Percentiles rank a stretch among this genome's conserved stretches.
These are phyloP conservation scores for Polypedilum vanderplanki DNA, from an alignment of 1,140 invertebrate species.

Conservation along the genomic window DNA sequence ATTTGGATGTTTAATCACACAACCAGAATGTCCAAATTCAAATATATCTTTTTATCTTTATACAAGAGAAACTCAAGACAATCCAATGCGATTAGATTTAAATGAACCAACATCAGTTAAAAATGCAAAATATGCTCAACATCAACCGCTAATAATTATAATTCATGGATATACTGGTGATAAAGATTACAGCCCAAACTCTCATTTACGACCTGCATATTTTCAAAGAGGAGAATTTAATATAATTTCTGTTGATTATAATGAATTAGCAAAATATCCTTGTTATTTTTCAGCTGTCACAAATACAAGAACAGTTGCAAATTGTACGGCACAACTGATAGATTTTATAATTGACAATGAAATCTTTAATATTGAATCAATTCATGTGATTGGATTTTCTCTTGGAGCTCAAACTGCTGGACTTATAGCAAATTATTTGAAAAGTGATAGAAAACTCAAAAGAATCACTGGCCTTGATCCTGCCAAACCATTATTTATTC, in stretches of 20 bases:
- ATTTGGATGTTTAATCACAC: slow-evolving; percentile 34
- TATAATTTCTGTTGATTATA: slow-evolving; percentile 55
- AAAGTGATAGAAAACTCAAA: slow-evolving; percentile 42
- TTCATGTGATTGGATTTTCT: slow-evolving; percentile 70
- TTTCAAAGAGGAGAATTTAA: slow-evolving; percentile 51
- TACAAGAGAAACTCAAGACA: slow-evolving; percentile 46
- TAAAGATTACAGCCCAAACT: slow-evolving; percentile 51
- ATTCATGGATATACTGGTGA: slow-evolving; percentile 53
- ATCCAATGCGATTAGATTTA: slow-evolving; percentile 44
- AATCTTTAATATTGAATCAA: slow-evolving; percentile 49
- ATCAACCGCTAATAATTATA: slow-evolving; percentile 45
- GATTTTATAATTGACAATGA: slow-evolving; percentile 51
- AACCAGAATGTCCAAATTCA: slow-evolving; percentile 47
- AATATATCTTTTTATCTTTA: slow-evolving; percentile 56
- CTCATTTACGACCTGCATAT: slow-evolving; percentile 51
- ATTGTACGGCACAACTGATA: slow-evolving; percentile 55
- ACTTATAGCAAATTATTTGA: slow-evolving; percentile 59
- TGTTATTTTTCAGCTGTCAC: slow-evolving; percentile 52
- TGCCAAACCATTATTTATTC: slow-evolving; percentile 51
- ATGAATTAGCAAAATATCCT: slow-evolving; percentile 47
- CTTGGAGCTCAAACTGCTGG: slow-evolving; percentile 82
- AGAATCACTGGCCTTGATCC: slow-evolving; percentile 55
- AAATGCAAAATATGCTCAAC: slow-evolving; percentile 43
- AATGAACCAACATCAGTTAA: slow-evolving; percentile 42
- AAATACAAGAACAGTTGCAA: slow-evolving; percentile 51